Evolutionary conservation across 2,113 vertebrate species (phyloP), one percentile per base, ranked within the genome.

Genomic region (Poeciliopsis prolifica): DNA sequence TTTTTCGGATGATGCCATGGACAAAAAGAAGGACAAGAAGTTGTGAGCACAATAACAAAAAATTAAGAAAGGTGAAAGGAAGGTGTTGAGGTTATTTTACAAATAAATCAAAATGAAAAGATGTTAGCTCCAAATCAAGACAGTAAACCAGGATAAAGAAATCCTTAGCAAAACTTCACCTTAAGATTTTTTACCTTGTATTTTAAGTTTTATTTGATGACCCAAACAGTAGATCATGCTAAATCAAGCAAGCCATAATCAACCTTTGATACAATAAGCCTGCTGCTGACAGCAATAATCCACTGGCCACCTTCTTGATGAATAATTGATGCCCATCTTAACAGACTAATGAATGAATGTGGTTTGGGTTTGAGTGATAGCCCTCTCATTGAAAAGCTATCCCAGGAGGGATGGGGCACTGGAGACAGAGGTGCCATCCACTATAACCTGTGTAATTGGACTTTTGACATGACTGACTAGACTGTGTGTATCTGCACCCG

Each of bases 331-430:
- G 85, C 37, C 81, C 86, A 87, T 90, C 85, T 90, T 93, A 93
- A 92, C 86, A 70, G 89, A 87, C 89, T 94, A 92, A 95, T 93
- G 91, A 94, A 95, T 94, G 91, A 92, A 92, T 92, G 91, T 90
- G 92, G 91, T 94, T 90, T 89, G 87, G 84, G 84, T 93, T 87
- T 94, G 92, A 93, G 87, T 93, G 92, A 94, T 93, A 90, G 90
- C 77, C 87, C 92, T 90, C 90, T 88, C 71, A 73, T 89, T 88
- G 89, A 89, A 89, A 87, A 84, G 88, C 75, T 75, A 73, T 93
- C 93, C 93, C 94, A 89, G 68, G 92, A 92, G 94, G 91, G 80
- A 72, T 58, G 44, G 88, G 82, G 85, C 92, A 86, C 86, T 78
- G 87, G 92, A 91, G 93, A 90, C 88, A 54, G 75, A 88, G 86